These are phyloP conservation scores for Mionectes olivaceus DNA, from an alignment of 2,797 vertebrate genomes.

Conservation along the genomic window DNA sequence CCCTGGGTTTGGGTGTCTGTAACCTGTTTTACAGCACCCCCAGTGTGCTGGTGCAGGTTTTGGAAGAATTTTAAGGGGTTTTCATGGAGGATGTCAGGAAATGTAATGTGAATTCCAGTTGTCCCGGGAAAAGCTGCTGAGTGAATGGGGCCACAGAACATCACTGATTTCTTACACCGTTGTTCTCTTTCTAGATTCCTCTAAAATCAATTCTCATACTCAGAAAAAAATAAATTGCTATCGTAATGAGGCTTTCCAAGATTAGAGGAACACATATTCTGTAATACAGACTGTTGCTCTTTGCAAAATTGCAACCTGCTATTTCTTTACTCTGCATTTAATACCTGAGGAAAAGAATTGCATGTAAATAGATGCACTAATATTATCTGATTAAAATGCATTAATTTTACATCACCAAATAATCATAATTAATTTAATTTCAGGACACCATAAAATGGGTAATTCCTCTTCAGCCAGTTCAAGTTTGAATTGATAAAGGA, in stretches of 20 bases:
- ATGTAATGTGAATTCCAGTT: not conserved
- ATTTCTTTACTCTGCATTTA: not conserved
- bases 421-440: slow-evolving; percentile 48
- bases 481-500: not conserved
- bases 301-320: not conserved
- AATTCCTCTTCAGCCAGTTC: slow-evolving; percentile 48
- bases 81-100: not conserved
- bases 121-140: not conserved
- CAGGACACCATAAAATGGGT: slow-evolving; percentile 5
- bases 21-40: not conserved
- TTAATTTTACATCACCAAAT: slow-evolving; percentile 54
- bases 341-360: not conserved
- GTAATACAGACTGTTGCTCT: not conserved
- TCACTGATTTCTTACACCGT: not conserved
- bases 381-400: slow-evolving; percentile 53
- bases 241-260: not conserved
- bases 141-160: not conserved
- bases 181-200: not conserved
- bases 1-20: not conserved
- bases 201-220: not conserved
- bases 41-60: not conserved
- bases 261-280: not conserved
- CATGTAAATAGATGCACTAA: slow-evolving; percentile 15
- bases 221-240: not conserved
- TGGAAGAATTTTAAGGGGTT: not conserved